phyloP scores from a whole-genome alignment of 1,140 invertebrate genomes.

The Macrotrachela quadricornifera region DNA sequence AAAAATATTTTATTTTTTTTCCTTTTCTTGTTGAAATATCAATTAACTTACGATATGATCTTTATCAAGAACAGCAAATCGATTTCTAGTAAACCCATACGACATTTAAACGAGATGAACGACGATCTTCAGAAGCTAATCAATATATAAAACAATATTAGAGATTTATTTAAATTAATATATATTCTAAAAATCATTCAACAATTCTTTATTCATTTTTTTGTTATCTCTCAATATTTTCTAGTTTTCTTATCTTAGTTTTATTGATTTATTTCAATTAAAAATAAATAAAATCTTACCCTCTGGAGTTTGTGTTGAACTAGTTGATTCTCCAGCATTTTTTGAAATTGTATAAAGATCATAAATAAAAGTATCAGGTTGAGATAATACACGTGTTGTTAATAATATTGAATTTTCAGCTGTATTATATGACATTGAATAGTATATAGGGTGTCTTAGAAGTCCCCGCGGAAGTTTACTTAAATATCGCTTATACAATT shows the following conservation, averaged over 20 bases:
- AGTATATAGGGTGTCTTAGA: no score
- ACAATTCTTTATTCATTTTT: no score
- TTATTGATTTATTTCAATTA: no score
- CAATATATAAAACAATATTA: not conserved
- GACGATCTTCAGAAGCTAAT: conserved; percentile 27
- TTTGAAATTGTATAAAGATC: conserved; percentile 75
- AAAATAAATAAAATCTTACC: conserved; percentile 13
- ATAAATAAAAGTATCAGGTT: conserved; percentile 71
- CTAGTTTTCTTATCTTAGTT: no score
- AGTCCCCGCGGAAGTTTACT: no score
- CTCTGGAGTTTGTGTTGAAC: conserved; percentile 26
- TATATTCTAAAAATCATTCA: no score
- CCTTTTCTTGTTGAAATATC: no score
- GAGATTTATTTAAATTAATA: no score
- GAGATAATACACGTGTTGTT: conserved; percentile 43
- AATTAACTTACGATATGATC: conserved; percentile 14
- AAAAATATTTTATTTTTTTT: conserved; percentile 92
- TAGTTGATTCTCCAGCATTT: conserved; percentile 35
- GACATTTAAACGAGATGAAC: conserved; percentile 69
- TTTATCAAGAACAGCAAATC: conserved; percentile 82
- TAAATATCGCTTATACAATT: no score
- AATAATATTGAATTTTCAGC: conserved; percentile 71
- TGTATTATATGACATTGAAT: conserved; percentile 81
- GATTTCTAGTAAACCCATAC: conserved; percentile 92
- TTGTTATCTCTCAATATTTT: no score